phyloP scores from a whole-genome alignment of 1,140 invertebrate species.

The Triops cancriformis region DNA sequence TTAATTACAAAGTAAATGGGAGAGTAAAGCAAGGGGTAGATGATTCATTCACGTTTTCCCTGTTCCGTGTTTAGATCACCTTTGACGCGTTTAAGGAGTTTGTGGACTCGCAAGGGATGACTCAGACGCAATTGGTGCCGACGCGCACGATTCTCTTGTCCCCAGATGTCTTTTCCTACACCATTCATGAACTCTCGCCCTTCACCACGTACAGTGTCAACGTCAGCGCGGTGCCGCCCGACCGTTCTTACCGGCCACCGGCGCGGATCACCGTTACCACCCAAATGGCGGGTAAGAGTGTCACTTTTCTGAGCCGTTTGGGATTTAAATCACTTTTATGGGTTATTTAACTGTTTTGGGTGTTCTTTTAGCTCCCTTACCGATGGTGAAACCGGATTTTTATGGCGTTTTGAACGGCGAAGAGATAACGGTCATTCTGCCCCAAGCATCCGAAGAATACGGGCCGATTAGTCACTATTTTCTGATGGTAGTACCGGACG shows the following conservation, averaged over 20 bases:
- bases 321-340: no score
- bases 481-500: constrained; percentile 88
- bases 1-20: constrained; percentile 63
- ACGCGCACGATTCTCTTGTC: constrained; percentile 61
- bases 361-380: constrained; percentile 71
- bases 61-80: constrained; percentile 50
- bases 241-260: constrained; percentile 73
- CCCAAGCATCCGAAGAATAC: constrained; percentile 94
- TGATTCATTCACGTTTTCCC: neutral
- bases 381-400: constrained; percentile 90
- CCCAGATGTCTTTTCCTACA: constrained; percentile 55
- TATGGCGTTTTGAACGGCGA: constrained; percentile 76
- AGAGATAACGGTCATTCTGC: constrained; percentile 81
- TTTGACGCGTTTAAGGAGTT: constrained; percentile 92
- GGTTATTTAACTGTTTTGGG: no score
- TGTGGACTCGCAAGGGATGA: constrained; percentile 84
- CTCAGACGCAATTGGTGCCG: constrained; percentile 74
- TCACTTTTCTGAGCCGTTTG: neutral
- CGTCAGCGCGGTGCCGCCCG: constrained; percentile 77
- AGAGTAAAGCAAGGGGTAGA: neutral
- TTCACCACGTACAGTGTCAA: constrained; percentile 93
- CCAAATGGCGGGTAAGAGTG: constrained; percentile 64
- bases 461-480: constrained; percentile 98
- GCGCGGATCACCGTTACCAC: constrained; percentile 91
- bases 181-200: constrained; percentile 78